A percentile compares a stretch with the other conserved stretches of the same genome.
phyloP scores from a whole-genome alignment of 2,797 vertebrate species.

The Hoplostethus mediterraneus region DNA sequence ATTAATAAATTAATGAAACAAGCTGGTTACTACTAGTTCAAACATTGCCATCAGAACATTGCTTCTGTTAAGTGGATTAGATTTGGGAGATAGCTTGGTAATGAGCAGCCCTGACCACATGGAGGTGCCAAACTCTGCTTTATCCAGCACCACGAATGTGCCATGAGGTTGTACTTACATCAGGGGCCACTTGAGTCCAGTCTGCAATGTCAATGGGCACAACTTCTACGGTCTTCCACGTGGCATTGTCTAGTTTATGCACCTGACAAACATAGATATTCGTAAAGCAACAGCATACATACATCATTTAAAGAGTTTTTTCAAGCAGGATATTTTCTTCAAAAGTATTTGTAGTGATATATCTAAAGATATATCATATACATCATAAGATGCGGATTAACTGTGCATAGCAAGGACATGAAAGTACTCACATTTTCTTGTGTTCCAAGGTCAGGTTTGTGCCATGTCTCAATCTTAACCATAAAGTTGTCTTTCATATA shows the following conservation, averaged over 20 bases:
- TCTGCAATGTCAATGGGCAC: constrained; percentile 95
- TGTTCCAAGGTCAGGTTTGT: constrained; percentile 94
- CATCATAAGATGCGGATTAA: neutral
- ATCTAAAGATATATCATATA: neutral
- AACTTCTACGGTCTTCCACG: constrained; percentile 89
- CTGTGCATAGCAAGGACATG: no score
- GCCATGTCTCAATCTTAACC: constrained; percentile 98
- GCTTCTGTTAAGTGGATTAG: neutral
- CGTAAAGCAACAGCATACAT: neutral
- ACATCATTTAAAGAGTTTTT: neutral
- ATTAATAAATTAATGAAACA: neutral
- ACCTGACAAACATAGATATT: constrained; percentile 81
- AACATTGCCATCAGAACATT: neutral
- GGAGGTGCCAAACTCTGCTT: constrained; percentile 45
- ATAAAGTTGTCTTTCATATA: constrained; percentile 97
- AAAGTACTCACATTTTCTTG: constrained; percentile 90
- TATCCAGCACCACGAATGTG: neutral
- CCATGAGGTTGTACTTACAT: constrained; percentile 86
- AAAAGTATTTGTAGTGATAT: neutral
- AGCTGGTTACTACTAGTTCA: neutral
- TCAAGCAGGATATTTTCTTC: neutral
- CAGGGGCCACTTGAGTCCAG: constrained; percentile 86
- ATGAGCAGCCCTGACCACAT: constrained; percentile 57
- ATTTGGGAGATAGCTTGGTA: constrained; percentile 6
- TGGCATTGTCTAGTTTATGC: constrained; percentile 88